phyloP scores from a whole-genome alignment of 2,797 vertebrate species.

The Cercopithecus mitis region DNA sequence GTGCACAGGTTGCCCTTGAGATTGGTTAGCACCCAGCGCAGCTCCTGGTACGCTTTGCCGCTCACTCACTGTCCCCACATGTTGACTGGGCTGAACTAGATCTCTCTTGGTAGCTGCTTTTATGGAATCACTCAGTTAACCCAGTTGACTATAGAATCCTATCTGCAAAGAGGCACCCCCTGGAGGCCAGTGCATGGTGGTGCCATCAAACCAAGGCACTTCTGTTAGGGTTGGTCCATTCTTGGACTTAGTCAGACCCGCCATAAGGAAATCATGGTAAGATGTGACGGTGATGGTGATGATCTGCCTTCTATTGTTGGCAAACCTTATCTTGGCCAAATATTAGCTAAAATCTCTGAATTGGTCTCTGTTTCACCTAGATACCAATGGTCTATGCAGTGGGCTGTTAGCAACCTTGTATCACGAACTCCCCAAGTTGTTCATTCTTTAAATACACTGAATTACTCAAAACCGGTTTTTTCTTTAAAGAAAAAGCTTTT shows the following conservation, averaged over 20 bases:
- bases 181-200: neutral
- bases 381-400: neutral
- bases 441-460: neutral
- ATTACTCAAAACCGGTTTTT: neutral
- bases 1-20: neutral
- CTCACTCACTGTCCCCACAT: neutral
- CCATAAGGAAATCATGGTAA: neutral
- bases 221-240: neutral
- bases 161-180: neutral
- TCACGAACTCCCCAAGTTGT: neutral
- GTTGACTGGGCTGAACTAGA: neutral
- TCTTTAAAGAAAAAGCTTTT: neutral
- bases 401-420: neutral
- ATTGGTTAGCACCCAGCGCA: neutral
- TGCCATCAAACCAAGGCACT: neutral
- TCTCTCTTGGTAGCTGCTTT: neutral
- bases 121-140: neutral
- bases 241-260: neutral
- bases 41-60: neutral
- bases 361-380: neutral
- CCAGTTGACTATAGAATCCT: neutral
- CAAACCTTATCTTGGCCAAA: neutral
- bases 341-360: neutral
- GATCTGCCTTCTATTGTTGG: neutral
- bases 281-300: neutral